Conservation (phyloP, 2,888 invertebrate genomes). For the Elegia similella region DNA sequence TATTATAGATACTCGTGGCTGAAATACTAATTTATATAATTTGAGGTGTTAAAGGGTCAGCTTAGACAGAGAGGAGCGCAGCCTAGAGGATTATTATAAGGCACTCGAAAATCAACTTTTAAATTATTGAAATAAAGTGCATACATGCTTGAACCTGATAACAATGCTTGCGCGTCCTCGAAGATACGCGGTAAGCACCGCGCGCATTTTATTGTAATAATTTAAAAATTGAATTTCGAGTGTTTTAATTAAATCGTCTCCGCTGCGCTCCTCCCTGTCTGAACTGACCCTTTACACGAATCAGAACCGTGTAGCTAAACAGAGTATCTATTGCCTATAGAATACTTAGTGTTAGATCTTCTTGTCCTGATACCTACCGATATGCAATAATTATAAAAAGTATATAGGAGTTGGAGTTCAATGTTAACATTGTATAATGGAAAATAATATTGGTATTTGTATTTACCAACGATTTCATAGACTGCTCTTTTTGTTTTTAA, state of each 20-base stretch:
- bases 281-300: not conserved
- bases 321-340: conserved; percentile 34
- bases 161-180: no score
- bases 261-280: no score
- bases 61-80: no score
- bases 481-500: conserved; percentile 31
- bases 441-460: conserved; percentile 29
- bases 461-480: conserved; percentile 31
- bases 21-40: conserved; percentile 2
- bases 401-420: conserved; percentile 8
- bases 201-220: no score
- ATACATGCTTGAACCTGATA: no score
- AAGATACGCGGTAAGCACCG: no score
- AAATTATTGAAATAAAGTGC: no score
- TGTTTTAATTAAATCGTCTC: no score
- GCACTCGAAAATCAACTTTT: no score
- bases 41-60: no score
- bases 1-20: conserved; percentile 10
- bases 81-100: no score
- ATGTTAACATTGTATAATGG: conserved; percentile 28
- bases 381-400: conserved; percentile 34
- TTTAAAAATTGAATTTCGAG: no score
- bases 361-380: conserved; percentile 27
- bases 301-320: not conserved
- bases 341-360: conserved; percentile 35